These are phyloP conservation scores for Agriopis aurantiaria DNA, from an alignment of 2,888 invertebrate species.

Conservation along the genomic window DNA sequence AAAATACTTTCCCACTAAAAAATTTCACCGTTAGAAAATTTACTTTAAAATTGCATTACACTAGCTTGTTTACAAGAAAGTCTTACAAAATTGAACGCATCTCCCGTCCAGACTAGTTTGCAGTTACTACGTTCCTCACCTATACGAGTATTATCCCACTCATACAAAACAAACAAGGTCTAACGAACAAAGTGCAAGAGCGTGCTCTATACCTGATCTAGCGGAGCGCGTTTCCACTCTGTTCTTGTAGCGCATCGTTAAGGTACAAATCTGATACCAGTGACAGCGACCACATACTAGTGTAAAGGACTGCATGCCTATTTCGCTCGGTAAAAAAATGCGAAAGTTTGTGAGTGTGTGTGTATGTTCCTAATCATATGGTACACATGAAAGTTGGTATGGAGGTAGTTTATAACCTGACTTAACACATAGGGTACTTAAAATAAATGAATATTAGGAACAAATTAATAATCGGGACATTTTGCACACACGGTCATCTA, in stretches of 20 bases:
- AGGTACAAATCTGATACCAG: background rate
- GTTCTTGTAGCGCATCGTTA: conserved; percentile 34
- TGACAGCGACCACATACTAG: background rate
- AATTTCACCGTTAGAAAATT: background rate
- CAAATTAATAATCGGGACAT: too few relatives aligned
- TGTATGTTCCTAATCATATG: too few relatives aligned
- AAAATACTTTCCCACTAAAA: background rate
- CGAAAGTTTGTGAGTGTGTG: too few relatives aligned
- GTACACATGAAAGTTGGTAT: too few relatives aligned
- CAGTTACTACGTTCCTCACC: background rate
- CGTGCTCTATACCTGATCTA: conserved; percentile 27
- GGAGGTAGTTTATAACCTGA: too few relatives aligned
- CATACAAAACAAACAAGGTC: conserved; percentile 43
- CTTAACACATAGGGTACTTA: too few relatives aligned
- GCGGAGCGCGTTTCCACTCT: conserved; percentile 32
- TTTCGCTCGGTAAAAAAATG: too few relatives aligned
- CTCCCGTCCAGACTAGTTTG: conserved; percentile 17
- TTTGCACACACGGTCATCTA: too few relatives aligned
- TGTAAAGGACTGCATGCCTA: too few relatives aligned
- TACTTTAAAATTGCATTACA: conserved; percentile 28
- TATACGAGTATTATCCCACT: conserved; percentile 32
- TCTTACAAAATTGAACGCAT: conserved; percentile 14
- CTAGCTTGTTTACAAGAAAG: conserved; percentile 26
- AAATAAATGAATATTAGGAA: too few relatives aligned
- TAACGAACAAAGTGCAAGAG: conserved; percentile 40